Base-by-base conservation (phyloP, 2,113 vertebrate genomes). In the Sander vitreus region DNA sequence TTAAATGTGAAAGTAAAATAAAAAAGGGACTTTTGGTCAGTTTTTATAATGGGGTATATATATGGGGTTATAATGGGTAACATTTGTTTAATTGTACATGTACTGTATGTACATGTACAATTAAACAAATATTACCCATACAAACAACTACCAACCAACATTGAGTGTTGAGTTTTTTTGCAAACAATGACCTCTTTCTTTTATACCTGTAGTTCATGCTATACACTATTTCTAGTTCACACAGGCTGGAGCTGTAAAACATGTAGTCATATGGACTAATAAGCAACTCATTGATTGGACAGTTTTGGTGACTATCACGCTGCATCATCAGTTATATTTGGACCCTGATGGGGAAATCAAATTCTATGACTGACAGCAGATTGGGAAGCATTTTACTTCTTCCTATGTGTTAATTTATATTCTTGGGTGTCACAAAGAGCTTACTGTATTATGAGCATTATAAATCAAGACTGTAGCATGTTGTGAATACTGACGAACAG, bases 251-350 rank as follows among this genome's bases (percentile, higher is more conserved):
- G 21, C 21, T 54, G 51, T 43, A 39, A 39, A 70, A 70, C 18
- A 69, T 33, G 6, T n/a, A 14, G 19, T 18, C 54, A 67, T 12
- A 21, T 21, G 14, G 30, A 64, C 65, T 59, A 23, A 76, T 65
- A 65, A 53, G 59, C 16, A 65, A 45, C 33, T 80, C 36, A 63
- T 53, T 74, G n/a, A 58, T 8, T 13, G 14, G 54, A 53, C 55
- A 60, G 54, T 53, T 75, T 68, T 33, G 47, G 51, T 73, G 43
- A 19, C 59, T 25, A 47, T 73, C 53, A 50, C 16, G 25, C 43
- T 81, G 64, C 7, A 57, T 54, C 65, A 48, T 27, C 57, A 76
- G 65, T 39, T 68, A 27, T 21, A 50, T 33, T 21, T 33, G 6
- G n/a, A 55, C 13, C 47, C 14, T 36, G 1, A 4, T 1, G 6